Base-by-base conservation (phyloP, 2,888 invertebrate genomes). In the Hirtodrosophila trivittata region DNA sequence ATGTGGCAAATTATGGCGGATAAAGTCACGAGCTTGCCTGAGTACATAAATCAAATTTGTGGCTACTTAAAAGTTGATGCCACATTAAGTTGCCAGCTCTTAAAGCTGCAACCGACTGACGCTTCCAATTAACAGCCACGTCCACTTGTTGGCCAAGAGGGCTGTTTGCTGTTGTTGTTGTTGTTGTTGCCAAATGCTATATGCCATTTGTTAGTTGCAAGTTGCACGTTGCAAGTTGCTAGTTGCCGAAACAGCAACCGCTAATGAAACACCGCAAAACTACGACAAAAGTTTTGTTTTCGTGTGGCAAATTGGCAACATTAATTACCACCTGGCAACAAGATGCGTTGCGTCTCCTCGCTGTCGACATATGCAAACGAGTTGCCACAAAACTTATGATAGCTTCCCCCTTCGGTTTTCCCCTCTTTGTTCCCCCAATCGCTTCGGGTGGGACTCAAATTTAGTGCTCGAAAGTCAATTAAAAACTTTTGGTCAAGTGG, bases 401-500 rank as follows among this genome's bases (percentile, higher is more conserved):
- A 1, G 5, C 12, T 12, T 3, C 12, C 10, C 9, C 5, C 12
- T 26, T 12, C 9, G 13, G 4, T 28, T n/a, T 28, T 28, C 28
- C 28, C 5, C 9, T 28, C 28, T n/a, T 5, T 9, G 2, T 28
- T n/a, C 28, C 28, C n/a, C 35, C n/a, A n/a, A n/a, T n/a, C n/a
- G n/a, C 21, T 45, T 35, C 46, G 10, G 32, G 35, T 25, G 26
- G 18, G 14, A 54, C 51, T 39, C 49, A 43, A 75, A 76, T 64
- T 66, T 60, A 14, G 38, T 60, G 64, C 66, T 64, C 50, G 57
- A 66, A 72, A 82, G 73, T 77, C 82, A 86, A 82, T 82, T 82
- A 82, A 81, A 86, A 86, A 86, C 55, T 82, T 77, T 86, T 25
- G 69, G 82, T 66, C 68, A 81, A 86, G 72, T 84, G 66, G 33